Conservation (phyloP, 2,888 invertebrate species). For the Chelonus formosanus region DNA sequence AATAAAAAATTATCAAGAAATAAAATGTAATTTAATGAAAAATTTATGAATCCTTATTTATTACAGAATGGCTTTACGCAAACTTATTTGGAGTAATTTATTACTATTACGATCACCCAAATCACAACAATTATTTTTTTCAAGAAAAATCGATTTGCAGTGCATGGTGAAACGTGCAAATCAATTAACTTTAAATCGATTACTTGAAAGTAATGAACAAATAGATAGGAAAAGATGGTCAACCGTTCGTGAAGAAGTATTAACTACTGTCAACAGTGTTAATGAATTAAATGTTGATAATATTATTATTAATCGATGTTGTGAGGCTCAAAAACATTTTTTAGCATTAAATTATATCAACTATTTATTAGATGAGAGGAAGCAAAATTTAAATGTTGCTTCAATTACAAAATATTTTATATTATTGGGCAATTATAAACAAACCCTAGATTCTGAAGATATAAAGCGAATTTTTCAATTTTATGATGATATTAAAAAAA, state of each 20-base stretch:
- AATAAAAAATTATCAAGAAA: too few species aligned
- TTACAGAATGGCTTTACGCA: not conserved
- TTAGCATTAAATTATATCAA: conserved; percentile 70
- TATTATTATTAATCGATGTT: conserved; percentile 69
- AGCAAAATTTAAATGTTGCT: conserved; percentile 69
- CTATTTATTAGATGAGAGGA: conserved; percentile 66
- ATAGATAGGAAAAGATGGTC: conserved; percentile 56
- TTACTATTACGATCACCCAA: not conserved
- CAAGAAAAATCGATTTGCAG: not conserved
- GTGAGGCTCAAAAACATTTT: conserved; percentile 63
- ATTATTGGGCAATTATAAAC: not conserved
- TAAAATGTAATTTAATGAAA: too few species aligned
- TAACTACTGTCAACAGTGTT: conserved; percentile 61
- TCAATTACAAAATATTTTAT: conserved; percentile 67
- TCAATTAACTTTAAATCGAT: not conserved
- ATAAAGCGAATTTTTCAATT: conserved; percentile 69
- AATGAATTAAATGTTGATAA: conserved; percentile 71
- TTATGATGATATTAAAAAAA: conserved; percentile 66
- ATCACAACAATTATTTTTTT: too few species aligned
- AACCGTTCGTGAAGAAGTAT: conserved; percentile 63
- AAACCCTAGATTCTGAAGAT: conserved; percentile 64
- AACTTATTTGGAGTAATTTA: not conserved
- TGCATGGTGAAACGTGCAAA: not conserved
- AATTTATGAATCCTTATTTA: not conserved
- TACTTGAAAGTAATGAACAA: not conserved